These are phyloP conservation scores for Lutraria lutraria DNA, from an alignment of 2,888 invertebrate genomes.

Conservation along the genomic window DNA sequence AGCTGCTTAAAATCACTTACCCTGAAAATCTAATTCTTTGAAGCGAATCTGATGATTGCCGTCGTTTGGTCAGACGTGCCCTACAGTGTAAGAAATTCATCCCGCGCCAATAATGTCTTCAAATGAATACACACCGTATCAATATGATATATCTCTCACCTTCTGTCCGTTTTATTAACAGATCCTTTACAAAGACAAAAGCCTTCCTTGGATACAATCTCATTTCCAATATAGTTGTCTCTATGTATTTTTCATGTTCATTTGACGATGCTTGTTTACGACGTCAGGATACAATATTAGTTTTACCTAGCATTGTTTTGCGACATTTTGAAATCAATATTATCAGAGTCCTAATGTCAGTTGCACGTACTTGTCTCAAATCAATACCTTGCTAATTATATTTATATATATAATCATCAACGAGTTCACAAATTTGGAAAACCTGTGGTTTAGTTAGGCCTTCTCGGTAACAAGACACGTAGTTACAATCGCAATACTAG, in stretches of 20 bases:
- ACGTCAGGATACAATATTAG: background rate
- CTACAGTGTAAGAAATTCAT: slow-evolving; percentile 9
- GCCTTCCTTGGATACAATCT: background rate
- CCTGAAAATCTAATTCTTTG: slow-evolving; percentile 8
- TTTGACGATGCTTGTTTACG: slow-evolving; percentile 5
- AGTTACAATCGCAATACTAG: too few relatives aligned
- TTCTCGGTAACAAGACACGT: too few relatives aligned
- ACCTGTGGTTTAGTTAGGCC: too few relatives aligned
- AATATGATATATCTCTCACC: background rate
- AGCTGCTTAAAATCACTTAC: background rate
- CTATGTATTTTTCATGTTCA: background rate
- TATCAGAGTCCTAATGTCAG: background rate
- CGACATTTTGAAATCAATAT: background rate
- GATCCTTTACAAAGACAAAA: background rate
- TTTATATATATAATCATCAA: too few relatives aligned
- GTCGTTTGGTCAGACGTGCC: background rate
- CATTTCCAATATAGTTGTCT: background rate
- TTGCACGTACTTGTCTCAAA: background rate
- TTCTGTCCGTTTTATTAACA: background rate
- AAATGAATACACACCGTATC: background rate
- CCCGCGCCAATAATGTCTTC: background rate
- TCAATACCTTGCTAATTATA: background rate
- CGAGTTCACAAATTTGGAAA: too few relatives aligned
- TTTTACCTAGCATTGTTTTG: background rate
- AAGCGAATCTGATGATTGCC: background rate